Conservation (phyloP, 2,888 invertebrate genomes). For the Carabus problematicus region DNA sequence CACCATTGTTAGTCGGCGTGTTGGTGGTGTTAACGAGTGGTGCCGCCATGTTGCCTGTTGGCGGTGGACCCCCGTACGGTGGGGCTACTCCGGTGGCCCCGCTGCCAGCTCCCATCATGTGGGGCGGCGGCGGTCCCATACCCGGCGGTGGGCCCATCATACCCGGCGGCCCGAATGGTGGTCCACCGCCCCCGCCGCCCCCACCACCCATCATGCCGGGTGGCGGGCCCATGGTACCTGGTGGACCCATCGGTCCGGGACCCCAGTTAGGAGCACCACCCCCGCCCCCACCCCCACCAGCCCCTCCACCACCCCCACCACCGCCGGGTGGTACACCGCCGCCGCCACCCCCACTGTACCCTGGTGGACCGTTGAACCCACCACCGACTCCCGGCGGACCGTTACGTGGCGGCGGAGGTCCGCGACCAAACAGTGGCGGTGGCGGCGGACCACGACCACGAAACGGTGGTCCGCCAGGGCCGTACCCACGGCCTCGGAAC, state of each 20-base stretch:
- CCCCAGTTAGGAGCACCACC: constrained; percentile 75
- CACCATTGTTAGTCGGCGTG: constrained; percentile 9
- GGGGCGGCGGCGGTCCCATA: constrained; percentile 56
- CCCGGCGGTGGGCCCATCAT: constrained; percentile 47
- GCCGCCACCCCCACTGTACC: constrained; percentile 63
- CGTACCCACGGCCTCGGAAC: constrained; percentile 73
- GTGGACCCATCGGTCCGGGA: constrained; percentile 67
- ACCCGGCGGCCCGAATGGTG: constrained; percentile 55
- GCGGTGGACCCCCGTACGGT: background rate
- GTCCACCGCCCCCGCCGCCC: constrained; percentile 51
- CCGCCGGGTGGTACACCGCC: constrained; percentile 64
- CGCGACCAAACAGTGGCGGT: constrained; percentile 59
- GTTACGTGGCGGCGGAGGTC: constrained; percentile 60
- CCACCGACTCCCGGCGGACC: constrained; percentile 60
- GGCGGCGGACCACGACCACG: constrained; percentile 63
- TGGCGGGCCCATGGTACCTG: constrained; percentile 63
- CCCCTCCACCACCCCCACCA: constrained; percentile 65
- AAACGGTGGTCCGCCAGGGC: constrained; percentile 61
- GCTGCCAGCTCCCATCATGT: constrained; percentile 47
- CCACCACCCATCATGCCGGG: constrained; percentile 66
- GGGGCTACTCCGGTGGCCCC: background rate
- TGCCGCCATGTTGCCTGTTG: too few relatives aligned
- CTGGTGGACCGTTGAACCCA: constrained; percentile 64
- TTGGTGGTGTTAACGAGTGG: background rate
- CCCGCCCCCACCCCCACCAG: constrained; percentile 62